Conservation (phyloP, 2,797 vertebrate species). For the Mus caroli region DNA sequence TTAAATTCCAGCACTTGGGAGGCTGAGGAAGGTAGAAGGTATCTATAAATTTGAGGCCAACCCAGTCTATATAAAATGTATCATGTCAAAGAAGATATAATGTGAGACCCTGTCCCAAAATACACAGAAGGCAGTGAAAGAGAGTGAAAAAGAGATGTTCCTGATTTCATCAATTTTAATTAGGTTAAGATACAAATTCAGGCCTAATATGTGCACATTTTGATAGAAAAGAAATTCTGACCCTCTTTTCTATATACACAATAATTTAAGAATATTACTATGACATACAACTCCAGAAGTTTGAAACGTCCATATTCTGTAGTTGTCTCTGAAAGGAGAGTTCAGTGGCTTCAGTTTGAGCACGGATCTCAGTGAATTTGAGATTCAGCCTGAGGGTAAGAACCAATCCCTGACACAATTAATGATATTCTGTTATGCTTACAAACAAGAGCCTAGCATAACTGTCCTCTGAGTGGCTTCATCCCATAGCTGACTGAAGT, state of each 20-base stretch:
- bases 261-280: neutral
- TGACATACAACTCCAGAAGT: neutral
- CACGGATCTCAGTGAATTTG: neutral
- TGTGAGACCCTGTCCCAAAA: neutral
- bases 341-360: neutral
- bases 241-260: neutral
- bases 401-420: neutral
- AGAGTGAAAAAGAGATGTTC: neutral
- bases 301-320: neutral
- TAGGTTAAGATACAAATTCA: neutral
- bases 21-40: neutral
- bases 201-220: neutral
- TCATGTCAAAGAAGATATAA: neutral
- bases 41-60: neutral
- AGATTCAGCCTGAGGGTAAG: neutral
- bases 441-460: neutral
- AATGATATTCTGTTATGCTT: neutral
- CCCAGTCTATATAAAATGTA: neutral
- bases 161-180: neutral
- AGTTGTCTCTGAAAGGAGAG: neutral
- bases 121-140: neutral
- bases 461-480: neutral
- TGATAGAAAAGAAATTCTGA: neutral
- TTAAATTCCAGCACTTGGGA: neutral
- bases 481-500: neutral